A percentile compares a stretch with the other conserved stretches of the same genome.
These are phyloP conservation scores for Rhodinocichla rosea DNA, from an alignment of 2,113 vertebrate species.

Conservation along the genomic window DNA sequence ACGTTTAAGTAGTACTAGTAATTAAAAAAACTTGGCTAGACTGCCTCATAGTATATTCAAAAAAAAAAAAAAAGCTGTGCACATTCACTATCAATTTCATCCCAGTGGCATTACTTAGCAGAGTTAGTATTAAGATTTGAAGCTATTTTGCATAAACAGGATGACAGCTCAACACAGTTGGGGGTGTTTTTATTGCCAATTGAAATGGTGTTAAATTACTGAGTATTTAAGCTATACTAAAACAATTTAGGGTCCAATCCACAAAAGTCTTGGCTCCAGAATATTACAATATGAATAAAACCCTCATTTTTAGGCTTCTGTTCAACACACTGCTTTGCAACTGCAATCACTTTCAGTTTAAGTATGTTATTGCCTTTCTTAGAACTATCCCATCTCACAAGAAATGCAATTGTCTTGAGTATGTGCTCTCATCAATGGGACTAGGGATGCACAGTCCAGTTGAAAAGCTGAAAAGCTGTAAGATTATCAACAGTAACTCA, in stretches of 20 bases:
- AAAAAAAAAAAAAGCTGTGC: neutral
- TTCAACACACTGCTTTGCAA: neutral
- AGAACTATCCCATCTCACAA: neutral
- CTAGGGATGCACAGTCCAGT: neutral
- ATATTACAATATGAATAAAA: conserved; percentile 27
- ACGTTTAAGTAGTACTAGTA: conserved; percentile 35
- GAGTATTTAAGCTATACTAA: conserved; percentile 63
- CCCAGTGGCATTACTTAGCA: neutral
- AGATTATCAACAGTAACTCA: neutral
- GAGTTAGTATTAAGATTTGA: conserved; percentile 9
- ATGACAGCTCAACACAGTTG: conserved; percentile 27
- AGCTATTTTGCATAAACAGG: conserved; percentile 44
- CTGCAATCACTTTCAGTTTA: neutral
- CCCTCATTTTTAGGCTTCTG: neutral
- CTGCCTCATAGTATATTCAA: neutral
- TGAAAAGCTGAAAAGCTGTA: neutral
- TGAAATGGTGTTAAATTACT: conserved; percentile 66
- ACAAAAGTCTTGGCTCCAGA: conserved; percentile 56
- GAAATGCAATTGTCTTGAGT: neutral
- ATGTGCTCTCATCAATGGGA: neutral
- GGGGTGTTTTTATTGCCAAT: conserved; percentile 61
- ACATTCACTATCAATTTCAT: conserved; percentile 4
- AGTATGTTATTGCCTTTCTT: neutral
- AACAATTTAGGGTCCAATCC: conserved; percentile 58
- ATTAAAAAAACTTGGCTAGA: conserved; percentile 47